Evolutionary conservation across 1,140 invertebrate species (phyloP).

Genomic region (Pantala flavescens): DNA sequence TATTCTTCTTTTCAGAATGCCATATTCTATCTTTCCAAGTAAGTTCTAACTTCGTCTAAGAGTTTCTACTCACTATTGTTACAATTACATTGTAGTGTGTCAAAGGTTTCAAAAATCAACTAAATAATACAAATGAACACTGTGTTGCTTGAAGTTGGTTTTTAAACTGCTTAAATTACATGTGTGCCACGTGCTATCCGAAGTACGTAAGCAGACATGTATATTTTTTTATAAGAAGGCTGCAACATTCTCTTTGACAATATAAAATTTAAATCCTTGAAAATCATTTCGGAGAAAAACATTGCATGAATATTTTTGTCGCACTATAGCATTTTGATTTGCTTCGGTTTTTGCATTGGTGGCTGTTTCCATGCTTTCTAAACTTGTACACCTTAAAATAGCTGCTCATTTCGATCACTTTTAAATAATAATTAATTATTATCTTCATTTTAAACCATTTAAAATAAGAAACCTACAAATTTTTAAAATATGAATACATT

Average conservation of each 20-base stretch:
- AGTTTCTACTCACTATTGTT: too few species aligned
- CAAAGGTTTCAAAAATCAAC: too few species aligned
- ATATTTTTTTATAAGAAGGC: neutral
- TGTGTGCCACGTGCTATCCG: neutral
- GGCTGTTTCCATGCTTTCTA: constrained; percentile 4
- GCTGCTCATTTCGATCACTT: too few species aligned
- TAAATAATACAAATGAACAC: too few species aligned
- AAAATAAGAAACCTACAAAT: too few species aligned
- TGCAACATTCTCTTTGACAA: constrained; percentile 10
- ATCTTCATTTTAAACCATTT: too few species aligned
- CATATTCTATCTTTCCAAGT: neutral
- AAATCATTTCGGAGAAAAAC: neutral
- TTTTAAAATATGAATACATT: too few species aligned
- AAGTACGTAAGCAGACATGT: neutral
- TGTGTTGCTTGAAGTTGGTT: constrained; percentile 1
- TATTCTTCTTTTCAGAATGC: neutral
- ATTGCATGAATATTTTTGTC: neutral
- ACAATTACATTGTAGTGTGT: too few species aligned
- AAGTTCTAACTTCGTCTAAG: neutral
- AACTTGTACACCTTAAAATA: neutral
- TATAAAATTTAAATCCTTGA: neutral
- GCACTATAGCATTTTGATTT: constrained; percentile 11
- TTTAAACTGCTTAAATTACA: neutral
- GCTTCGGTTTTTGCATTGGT: constrained; percentile 4
- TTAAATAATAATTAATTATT: too few species aligned